Base-by-base conservation (phyloP, 2,888 invertebrate genomes). In the Auanema freiburgensis region DNA sequence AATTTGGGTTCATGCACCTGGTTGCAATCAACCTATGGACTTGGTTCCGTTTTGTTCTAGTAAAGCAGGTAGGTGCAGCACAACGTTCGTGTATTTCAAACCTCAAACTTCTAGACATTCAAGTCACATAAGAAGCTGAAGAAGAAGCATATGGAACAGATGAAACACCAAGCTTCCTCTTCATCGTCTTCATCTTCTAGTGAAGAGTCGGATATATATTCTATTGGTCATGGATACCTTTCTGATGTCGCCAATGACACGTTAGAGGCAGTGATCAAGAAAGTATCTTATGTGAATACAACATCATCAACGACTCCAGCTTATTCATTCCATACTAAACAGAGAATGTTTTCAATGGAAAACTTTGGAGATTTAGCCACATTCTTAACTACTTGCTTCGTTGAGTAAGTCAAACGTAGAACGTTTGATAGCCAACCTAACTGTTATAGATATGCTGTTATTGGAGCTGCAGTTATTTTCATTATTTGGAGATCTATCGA, bases 381-480 rank as follows among this genome's bases (percentile, higher is more conserved):
- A 4, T 75, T 82, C 62, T 59, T 82, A 44, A 78, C 77, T 25
- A 82, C 82, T 33, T 82, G 79, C 55, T 71, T 82, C 52, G 77
- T 79, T 21, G 81, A 81, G 67, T 74, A 42, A 62, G 67, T 59
- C 16, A 10, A 8, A 1, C 51, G 12, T 53, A 16, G 1, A n/a
- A 16, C n/a, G 14, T 1, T 46, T 46, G 10, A 50, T 11, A 12
- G n/a, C n/a, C n/a, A n/a, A n/a, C n/a, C n/a, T 57, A 11, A 25
- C 54, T 53, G 24, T 12, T 64, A 43, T 44, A 68, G 67, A 25
- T 79, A 78, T 55, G 79, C 80, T 0, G 61, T 82, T 8, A 81
- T 82, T 54, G 79, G 79, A 1, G 82, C 81, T 2, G 82, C 80
- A 1, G 78, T 82, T 1, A 81, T 81, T 80, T 79, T 83, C 63